Percentiles rank a stretch among this genome's conserved stretches.
Evolutionary conservation across 2,797 vertebrate species (phyloP).

Genomic region (Sebastiscus tertius): DNA sequence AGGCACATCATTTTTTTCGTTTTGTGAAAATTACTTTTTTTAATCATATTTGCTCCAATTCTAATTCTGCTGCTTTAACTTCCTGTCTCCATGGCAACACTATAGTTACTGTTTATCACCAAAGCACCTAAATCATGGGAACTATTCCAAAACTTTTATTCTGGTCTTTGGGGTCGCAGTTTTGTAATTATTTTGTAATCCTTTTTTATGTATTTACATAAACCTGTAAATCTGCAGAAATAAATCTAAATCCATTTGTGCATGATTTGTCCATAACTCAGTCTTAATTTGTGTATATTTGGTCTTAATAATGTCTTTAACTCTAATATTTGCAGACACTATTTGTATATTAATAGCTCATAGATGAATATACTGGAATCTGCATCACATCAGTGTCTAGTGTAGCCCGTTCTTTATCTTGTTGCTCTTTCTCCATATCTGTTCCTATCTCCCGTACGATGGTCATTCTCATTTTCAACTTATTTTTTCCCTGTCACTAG

Average conservation of each 20-base stretch:
- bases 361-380: neutral
- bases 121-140: neutral
- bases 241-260: neutral
- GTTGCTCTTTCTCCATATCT: neutral
- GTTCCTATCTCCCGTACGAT: neutral
- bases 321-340: no score
- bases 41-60: no score
- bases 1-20: no score
- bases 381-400: neutral
- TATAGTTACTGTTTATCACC: neutral
- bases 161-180: no score
- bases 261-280: neutral
- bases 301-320: neutral
- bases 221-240: neutral
- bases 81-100: neutral
- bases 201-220: neutral
- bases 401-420: neutral
- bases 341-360: neutral
- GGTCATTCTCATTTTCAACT: constrained; percentile 27
- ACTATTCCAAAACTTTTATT: neutral
- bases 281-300: neutral
- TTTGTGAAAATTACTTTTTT: no score
- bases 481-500: constrained; percentile 19
- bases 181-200: no score
- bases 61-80: no score